Base-by-base conservation (phyloP, 2,797 vertebrate species). In the Adelosebastes latens region DNA sequence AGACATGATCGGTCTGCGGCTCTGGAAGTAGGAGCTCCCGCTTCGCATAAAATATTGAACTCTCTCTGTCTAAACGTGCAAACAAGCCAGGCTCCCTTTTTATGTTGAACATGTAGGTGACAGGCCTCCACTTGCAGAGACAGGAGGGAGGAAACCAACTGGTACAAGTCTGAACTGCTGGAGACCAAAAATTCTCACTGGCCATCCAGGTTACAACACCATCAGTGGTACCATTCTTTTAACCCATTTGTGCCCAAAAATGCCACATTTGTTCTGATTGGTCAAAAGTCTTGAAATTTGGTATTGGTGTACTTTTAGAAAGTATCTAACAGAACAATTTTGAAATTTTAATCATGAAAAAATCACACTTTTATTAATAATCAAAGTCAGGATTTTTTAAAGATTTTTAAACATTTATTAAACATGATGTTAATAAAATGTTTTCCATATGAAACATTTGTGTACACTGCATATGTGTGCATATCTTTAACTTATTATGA, bases 1-100 rank as follows among this genome's bases (percentile, higher is more conserved):
- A 29, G 74, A 83, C 85, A 63, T 46, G 74, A 91, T 81, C 82
- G 61, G 72, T 75, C 70, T 68, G 74, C 58, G 9, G 74, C 76
- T 76, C 53, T 82, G 80, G 39, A 86, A 67, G 53, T 62, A 65
- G 78, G 72, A 18, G 32, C 64, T 20, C 72, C 80, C 69, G 74
- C 75, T 79, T 68, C 18, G 29, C 56, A 42, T 42, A 65, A 71
- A 71, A 67, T 46, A 79, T 74, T 36, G 61, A 64, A 81, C 68
- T 52, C 66, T 52, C 49, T 81, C 60, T 62, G 20, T 71, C 58
- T 61, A 55, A 61, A 72, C 10, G 66, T 71, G 72, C 52, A 78
- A 73, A 79, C 39, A 74, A 69, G 70, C 60, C 72, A 53, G 34
- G 18, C 42, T 77, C 46, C 52, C 39, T 46, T 78, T 79, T 75